Conservation (phyloP, 2,888 invertebrate species). For the Euproctis similis region DNA sequence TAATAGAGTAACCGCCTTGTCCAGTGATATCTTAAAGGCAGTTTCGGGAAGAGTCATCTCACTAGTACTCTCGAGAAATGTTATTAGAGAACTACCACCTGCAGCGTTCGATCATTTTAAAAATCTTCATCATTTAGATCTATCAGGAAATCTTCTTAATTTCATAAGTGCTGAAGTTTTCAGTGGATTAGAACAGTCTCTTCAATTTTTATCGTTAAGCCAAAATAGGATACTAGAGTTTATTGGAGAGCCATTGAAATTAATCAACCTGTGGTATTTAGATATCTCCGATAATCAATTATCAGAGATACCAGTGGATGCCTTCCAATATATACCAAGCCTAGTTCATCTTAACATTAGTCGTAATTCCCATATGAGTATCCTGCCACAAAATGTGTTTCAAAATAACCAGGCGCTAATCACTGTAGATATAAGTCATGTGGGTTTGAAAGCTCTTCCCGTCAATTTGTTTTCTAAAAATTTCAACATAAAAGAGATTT, state of each 20-base stretch:
- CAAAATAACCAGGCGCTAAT: constrained; percentile 81
- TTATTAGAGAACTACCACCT: constrained; percentile 88
- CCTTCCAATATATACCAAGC: constrained; percentile 80
- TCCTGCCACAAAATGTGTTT: constrained; percentile 80
- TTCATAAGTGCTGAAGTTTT: constrained; percentile 84
- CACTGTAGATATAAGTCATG: constrained; percentile 83
- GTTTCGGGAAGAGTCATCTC: constrained; percentile 83
- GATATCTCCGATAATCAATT: constrained; percentile 88
- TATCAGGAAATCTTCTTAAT: constrained; percentile 86
- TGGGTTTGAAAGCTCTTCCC: constrained; percentile 83
- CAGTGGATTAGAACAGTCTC: constrained; percentile 82
- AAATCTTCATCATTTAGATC: constrained; percentile 81
- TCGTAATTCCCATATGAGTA: constrained; percentile 80
- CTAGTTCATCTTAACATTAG: constrained; percentile 85
- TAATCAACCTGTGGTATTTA: constrained; percentile 79
- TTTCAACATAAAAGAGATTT: constrained; percentile 79
- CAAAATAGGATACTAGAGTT: constrained; percentile 84
- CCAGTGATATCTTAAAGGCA: constrained; percentile 84
- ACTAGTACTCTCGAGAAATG: constrained; percentile 86
- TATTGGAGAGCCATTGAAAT: constrained; percentile 77
- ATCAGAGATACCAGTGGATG: constrained; percentile 80
- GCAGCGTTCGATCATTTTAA: constrained; percentile 88
- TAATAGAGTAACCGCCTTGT: constrained; percentile 90
- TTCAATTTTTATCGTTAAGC: constrained; percentile 82
- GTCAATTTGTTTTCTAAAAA: constrained; percentile 82